Percentiles rank a stretch among this genome's conserved stretches.
These are phyloP conservation scores for Onthophagus sagittarius DNA, from an alignment of 2,888 invertebrate genomes.

Conservation along the genomic window DNA sequence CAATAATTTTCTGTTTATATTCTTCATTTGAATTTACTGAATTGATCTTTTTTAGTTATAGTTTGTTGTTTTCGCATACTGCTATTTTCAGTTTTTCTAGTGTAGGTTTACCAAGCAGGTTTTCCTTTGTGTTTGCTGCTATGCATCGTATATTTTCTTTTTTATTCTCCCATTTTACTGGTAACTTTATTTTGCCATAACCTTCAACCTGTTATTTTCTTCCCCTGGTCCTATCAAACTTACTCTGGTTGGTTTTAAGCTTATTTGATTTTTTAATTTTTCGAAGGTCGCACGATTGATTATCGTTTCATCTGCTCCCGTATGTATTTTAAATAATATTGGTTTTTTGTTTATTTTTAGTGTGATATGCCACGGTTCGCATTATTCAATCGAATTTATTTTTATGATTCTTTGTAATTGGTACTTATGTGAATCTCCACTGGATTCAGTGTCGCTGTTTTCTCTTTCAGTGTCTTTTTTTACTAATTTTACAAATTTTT, in stretches of 20 bases:
- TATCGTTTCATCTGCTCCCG: slow-evolving; percentile 21
- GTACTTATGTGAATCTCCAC: no score
- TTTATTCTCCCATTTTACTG: no score
- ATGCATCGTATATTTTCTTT: no score
- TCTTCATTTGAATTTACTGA: background rate
- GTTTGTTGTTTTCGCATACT: no score
- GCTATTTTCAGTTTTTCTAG: no score
- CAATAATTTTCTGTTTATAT: background rate
- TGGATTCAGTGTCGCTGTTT: background rate
- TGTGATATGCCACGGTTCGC: background rate
- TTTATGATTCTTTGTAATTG: background rate
- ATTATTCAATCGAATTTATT: background rate
- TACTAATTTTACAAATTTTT: background rate
- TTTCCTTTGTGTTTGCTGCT: no score
- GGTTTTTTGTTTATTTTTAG: background rate
- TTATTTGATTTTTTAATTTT: slow-evolving; percentile 10
- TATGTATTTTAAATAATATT: slow-evolving; percentile 20
- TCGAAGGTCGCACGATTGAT: slow-evolving; percentile 1
- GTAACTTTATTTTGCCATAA: no score
- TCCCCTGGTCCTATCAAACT: slow-evolving; percentile 8
- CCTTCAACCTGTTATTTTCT: background rate
- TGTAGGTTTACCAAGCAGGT: no score
- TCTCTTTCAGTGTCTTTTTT: background rate
- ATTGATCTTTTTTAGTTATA: no score
- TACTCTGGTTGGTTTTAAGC: background rate